Percentiles rank a stretch among this genome's conserved stretches.
These are phyloP conservation scores for Drosophila insularis DNA, from an alignment of 1,140 invertebrate species.

Conservation along the genomic window DNA sequence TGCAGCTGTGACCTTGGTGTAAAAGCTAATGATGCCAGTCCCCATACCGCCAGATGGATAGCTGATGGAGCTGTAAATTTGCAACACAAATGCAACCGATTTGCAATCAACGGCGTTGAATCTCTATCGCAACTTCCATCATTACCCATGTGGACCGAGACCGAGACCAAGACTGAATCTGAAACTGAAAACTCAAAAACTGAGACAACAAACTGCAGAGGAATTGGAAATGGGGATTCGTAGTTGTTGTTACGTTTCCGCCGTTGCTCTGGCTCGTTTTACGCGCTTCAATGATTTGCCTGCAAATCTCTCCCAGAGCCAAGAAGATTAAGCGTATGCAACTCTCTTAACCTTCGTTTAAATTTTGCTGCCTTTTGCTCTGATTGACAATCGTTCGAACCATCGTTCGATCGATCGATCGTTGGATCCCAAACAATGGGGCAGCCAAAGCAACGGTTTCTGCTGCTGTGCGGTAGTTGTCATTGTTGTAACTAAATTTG, in stretches of 20 bases:
- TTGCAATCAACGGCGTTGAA: conserved; percentile 70
- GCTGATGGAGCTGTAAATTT: conserved; percentile 75
- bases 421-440: conserved; percentile 30
- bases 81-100: conserved; percentile 73
- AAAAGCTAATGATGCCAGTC: conserved; percentile 57
- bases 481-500: conserved; percentile 46
- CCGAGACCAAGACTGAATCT: not conserved
- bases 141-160: conserved; percentile 24
- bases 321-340: conserved; percentile 74
- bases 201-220: conserved; percentile 38
- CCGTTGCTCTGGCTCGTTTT: conserved; percentile 51
- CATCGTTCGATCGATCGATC: conserved; percentile 38
- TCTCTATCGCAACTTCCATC: conserved; percentile 64
- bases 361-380: conserved; percentile 49
- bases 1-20: conserved; percentile 56
- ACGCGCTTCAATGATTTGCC: conserved; percentile 71
- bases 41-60: conserved; percentile 16
- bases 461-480: conserved; percentile 21
- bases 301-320: conserved; percentile 46
- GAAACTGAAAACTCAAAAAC: conserved; percentile 1
- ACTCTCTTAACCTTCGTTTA: conserved; percentile 77
- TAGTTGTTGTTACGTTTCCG: conserved; percentile 38
- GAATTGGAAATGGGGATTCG: conserved; percentile 7
- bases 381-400: conserved; percentile 71
- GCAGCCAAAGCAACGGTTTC: conserved; percentile 33